Evolutionary conservation across 2,113 vertebrate species (phyloP), one percentile per base, ranked within the genome.

Genomic region (Perccottus glenii): DNA sequence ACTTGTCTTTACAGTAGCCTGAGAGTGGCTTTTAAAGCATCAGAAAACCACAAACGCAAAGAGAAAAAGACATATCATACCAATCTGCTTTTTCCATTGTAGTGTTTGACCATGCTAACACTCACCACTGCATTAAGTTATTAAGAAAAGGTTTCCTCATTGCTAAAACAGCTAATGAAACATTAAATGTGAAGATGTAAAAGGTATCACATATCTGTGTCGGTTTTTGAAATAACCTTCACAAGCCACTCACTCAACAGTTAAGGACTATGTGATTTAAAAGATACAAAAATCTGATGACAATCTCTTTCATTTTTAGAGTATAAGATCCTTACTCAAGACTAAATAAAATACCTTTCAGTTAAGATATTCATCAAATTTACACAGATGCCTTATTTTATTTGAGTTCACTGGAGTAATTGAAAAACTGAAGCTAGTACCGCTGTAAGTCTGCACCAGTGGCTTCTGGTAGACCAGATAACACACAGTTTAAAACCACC

Each of bases 361-460:
- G n/a, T n/a, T n/a, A n/a, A n/a, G n/a, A 27, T 27, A 27, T 27
- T 27, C 19, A 27, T 27, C 19, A 27, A 27, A 27, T 27, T 27
- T 2, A 27, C 19, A 27, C 1, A 27, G 19, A 27, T 27, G 19
- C 3, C 19, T 2, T 27, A 27, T 27, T 1, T 27, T 27, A 27
- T 27, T 27, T 27, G 1, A 27, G 19, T 27, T 27, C 19, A 27
- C 19, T 27, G 19, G 19, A 27, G 19, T 27, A 27, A 27, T 27
- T 27, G 19, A 27, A 27, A 27, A 27, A 27, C 19, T 27, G 60
- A 77, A 70, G 38, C 56, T 51, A 56, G 56, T 6, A 38, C 51
- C 0, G 42, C 53, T 67, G 61, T 69, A 67, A 83, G 70, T 70
- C 72, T 73, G 59, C 58, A 78, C 73, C 70, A 64, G 48, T 33